Evolutionary conservation across 2,888 invertebrate species (phyloP).

Genomic region (Desoria tigrina): DNA sequence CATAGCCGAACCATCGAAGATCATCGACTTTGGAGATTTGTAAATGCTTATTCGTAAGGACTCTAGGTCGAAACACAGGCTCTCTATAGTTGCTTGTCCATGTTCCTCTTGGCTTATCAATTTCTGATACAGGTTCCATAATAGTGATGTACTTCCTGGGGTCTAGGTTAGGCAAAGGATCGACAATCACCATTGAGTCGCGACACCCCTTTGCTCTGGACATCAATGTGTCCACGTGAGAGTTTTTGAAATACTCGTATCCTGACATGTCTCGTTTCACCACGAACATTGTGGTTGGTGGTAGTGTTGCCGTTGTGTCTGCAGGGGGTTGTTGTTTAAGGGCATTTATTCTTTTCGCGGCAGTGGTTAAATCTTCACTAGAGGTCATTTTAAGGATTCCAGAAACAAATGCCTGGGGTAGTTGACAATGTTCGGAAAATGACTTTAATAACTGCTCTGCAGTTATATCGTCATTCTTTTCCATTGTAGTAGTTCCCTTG

Average conservation of each 20-base stretch:
- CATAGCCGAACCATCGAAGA: conserved; percentile 48
- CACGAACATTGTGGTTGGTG: conserved; percentile 44
- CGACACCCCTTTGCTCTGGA: conserved; percentile 31
- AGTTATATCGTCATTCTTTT: neutral
- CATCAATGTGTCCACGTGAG: conserved; percentile 30
- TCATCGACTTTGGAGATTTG: conserved; percentile 36
- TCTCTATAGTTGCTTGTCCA: conserved; percentile 48
- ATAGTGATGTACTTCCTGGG: conserved; percentile 43
- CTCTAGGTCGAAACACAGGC: conserved; percentile 44
- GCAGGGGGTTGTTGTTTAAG: conserved; percentile 11
- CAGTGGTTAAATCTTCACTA: conserved; percentile 28
- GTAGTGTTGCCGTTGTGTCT: conserved; percentile 17
- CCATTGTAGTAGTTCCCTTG: conserved; percentile 29
- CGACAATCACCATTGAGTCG: conserved; percentile 37
- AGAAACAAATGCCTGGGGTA: conserved; percentile 25
- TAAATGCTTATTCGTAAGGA: conserved; percentile 41
- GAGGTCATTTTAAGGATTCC: conserved; percentile 39
- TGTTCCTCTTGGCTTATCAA: conserved; percentile 40
- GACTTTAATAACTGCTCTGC: conserved; percentile 25
- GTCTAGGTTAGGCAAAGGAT: conserved; percentile 31
- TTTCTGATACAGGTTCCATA: conserved; percentile 39
- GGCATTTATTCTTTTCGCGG: conserved; percentile 25
- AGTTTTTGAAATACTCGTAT: conserved; percentile 39
- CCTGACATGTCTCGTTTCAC: conserved; percentile 45
- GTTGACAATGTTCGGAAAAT: conserved; percentile 24